Percentiles rank a stretch among this genome's conserved stretches.
phyloP scores from a whole-genome alignment of 2,113 vertebrate species.

The Centrocercus urophasianus region DNA sequence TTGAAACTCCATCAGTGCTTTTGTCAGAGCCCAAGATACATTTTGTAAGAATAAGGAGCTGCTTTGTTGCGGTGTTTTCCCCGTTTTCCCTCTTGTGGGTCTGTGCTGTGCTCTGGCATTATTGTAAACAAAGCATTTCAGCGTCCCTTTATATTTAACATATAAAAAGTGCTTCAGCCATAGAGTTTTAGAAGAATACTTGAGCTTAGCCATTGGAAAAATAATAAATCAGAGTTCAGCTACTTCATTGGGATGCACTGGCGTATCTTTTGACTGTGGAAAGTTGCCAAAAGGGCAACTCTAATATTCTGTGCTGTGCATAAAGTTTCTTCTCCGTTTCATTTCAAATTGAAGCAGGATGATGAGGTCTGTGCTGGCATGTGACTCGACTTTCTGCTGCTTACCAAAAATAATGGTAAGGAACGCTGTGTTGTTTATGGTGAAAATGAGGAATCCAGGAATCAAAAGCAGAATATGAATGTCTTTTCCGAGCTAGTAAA shows the following conservation, averaged over 20 bases:
- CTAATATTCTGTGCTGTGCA: neutral
- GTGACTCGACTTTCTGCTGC: neutral
- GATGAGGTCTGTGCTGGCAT: rapidly evolving
- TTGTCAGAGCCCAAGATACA: neutral
- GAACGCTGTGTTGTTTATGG: neutral
- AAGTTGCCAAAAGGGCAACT: neutral
- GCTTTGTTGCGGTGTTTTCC: neutral
- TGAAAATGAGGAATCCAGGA: neutral
- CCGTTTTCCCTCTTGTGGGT: neutral
- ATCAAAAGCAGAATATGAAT: neutral
- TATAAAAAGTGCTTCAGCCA: neutral
- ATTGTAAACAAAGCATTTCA: neutral
- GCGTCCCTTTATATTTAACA: neutral
- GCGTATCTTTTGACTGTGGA: neutral
- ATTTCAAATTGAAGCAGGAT: neutral
- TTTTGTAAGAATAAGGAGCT: neutral
- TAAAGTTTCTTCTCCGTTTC: neutral
- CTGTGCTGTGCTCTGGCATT: neutral
- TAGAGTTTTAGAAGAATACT: neutral
- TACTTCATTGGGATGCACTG: neutral
- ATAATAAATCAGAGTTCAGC: neutral
- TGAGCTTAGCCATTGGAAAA: neutral
- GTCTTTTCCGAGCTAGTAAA: neutral
- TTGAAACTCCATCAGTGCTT: neutral
- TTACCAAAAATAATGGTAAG: neutral